phyloP scores from a whole-genome alignment of 2,888 invertebrate genomes.

The Parascotia fuliginaria region DNA sequence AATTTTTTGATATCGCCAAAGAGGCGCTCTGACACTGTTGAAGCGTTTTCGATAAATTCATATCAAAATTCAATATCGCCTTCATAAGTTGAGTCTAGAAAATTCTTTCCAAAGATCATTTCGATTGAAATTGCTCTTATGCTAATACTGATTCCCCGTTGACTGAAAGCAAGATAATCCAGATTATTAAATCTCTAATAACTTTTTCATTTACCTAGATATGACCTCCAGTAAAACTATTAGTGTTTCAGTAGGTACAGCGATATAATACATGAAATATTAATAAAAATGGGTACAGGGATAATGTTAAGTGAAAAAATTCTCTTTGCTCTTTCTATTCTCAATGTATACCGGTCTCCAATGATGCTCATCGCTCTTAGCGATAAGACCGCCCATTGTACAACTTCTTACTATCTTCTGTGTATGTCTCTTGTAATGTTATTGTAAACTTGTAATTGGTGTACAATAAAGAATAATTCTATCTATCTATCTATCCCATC shows the following conservation, averaged over 20 bases:
- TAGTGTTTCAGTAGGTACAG: constrained; percentile 21
- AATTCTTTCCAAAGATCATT: constrained; percentile 52
- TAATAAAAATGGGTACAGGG: constrained; percentile 17
- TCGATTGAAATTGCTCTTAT: constrained; percentile 61
- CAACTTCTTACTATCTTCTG: too few relatives aligned
- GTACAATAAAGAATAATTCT: too few relatives aligned
- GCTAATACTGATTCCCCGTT: constrained; percentile 45
- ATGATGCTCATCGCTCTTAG: background rate
- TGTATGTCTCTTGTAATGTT: too few relatives aligned
- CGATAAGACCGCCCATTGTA: too few relatives aligned
- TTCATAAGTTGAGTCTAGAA: constrained; percentile 51
- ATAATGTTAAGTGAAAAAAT: constrained; percentile 30
- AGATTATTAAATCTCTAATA: constrained; percentile 42
- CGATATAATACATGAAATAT: constrained; percentile 31
- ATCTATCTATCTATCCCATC: too few relatives aligned
- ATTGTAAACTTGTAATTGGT: too few relatives aligned
- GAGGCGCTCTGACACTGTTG: constrained; percentile 69
- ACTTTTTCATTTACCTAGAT: constrained; percentile 24
- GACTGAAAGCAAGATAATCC: constrained; percentile 37
- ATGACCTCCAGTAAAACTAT: constrained; percentile 30
- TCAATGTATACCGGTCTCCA: constrained; percentile 19
- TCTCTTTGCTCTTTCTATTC: constrained; percentile 27
- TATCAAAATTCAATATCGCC: constrained; percentile 75
- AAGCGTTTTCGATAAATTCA: constrained; percentile 70
- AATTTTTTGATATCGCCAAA: constrained; percentile 72